Base-by-base conservation (phyloP, 2,888 invertebrate species). In the Callosobruchus maculatus region DNA sequence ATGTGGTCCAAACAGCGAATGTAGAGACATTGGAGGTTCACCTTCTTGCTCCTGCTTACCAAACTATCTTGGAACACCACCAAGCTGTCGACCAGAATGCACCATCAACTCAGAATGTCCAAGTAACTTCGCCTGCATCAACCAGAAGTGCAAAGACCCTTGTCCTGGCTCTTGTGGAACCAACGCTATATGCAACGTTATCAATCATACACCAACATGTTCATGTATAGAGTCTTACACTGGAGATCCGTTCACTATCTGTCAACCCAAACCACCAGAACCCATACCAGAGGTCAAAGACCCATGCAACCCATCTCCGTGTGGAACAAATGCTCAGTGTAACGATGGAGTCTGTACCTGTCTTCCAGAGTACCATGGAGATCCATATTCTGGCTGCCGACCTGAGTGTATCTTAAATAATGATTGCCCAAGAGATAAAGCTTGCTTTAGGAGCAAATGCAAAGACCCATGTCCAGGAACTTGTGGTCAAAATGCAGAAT, bases 21-120 rank as follows among this genome's bases (percentile, higher is more conserved):
- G 95, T 82, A 90, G 91, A 76, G 91, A 92, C 78, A 87, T 90
- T 20, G 90, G 91, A 76, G 90, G 90, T 66, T 87, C 89, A n/a
- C 93, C 94, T 30, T 91, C 92, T 30, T 95, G 95, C 83, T 91
- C 93, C 71, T 95, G 95, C 83, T 85, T 93, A 74, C 88, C 91
- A 66, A 91, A 91, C 80, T 95, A 92, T 83, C 89, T 90, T 76
- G 95, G 95, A 71, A 91, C 92, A 78, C 94, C 95, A 71, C 93
- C 94, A 71, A 92, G 92, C 81, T 95, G 94, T 84, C 90, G 92
- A 49, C 94, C 94, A 2, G 95, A 95, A 86, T 95, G 95, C 84
- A 90, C 90, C 20, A 91, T 93, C 75, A 93, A 93, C 83, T 90
- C 93, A 0, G 94, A 94, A 83, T 95, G 95, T 83, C 86, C 92